These are phyloP conservation scores for Numida meleagris DNA, from an alignment of 2,113 vertebrate species.

Conservation along the genomic window DNA sequence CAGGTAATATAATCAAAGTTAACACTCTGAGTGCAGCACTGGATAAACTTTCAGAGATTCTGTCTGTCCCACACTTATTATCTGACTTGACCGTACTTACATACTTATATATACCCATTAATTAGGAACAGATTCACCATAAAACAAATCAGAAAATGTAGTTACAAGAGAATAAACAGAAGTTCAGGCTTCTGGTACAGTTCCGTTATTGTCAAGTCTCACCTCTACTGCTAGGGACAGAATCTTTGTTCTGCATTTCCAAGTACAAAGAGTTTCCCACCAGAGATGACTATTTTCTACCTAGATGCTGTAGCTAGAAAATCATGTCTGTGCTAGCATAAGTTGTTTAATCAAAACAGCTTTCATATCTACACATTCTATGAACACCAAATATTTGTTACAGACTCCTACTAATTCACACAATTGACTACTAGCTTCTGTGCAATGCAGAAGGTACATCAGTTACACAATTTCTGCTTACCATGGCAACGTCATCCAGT, in stretches of 20 bases:
- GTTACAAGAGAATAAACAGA: background rate
- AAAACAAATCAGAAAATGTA: background rate
- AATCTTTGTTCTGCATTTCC: background rate
- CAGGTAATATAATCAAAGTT: background rate
- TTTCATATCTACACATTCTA: background rate
- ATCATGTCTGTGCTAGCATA: background rate
- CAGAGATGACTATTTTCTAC: background rate
- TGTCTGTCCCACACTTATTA: background rate
- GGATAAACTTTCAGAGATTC: background rate
- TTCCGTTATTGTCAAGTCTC: background rate
- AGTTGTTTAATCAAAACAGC: background rate
- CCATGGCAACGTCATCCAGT: conserved; percentile 98
- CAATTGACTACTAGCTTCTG: background rate
- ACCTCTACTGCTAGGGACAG: background rate
- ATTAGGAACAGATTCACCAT: background rate
- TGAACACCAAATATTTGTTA: background rate
- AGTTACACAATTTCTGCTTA: conserved; percentile 76
- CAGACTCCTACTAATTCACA: background rate
- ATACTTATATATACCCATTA: background rate
- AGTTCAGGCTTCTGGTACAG: background rate
- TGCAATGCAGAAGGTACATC: background rate
- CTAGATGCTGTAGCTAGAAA: background rate
- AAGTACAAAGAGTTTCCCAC: background rate
- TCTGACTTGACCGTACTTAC: background rate
- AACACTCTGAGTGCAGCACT: background rate